Base-by-base conservation (phyloP, 2,888 invertebrate species). In the Melanophora roralis region DNA sequence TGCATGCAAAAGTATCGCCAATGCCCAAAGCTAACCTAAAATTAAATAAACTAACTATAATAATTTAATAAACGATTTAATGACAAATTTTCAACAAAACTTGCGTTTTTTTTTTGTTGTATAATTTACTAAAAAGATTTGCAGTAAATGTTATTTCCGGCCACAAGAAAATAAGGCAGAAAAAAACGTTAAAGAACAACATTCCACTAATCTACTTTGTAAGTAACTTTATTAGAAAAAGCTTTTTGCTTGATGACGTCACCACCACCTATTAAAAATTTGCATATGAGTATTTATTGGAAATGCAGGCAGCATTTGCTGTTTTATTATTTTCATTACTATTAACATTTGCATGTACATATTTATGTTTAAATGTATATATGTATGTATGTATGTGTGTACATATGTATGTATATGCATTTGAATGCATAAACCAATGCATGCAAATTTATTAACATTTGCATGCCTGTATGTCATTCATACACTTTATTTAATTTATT, bases 271-370 rank as follows among this genome's bases (percentile, higher is more conserved):
- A 19, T 19, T 14, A 64, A 45, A 32, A 49, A 12, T 38, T 9
- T 34, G 23, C 23, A 57, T 14, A 51, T 64, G 16, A 53, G 19
- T 14, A 57, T 43, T 40, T 57, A 11, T 27, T 23, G 23, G 68
- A 64, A 80, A 68, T 74, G 81, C 74, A 78, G 73, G 81, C 74
- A 78, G 73, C 55, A 81, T 74, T 78, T 81, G 74, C 81, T 74
- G 78, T 49, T 59, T 32, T 60, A 36, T 21, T 21, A 38, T 5
- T 38, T n/a, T n/a, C n/a, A n/a, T n/a, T n/a, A n/a, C n/a, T n/a
- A n/a, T n/a, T n/a, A n/a, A 8, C 23, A 27, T 2, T n/a, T 19
- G 5, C 2, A 16, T 55, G 9, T n/a, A 36, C n/a, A 27, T 27
- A 27, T 40, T 19, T 3, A 47, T 12, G 16, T 43, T n/a, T n/a